Evolutionary conservation across 2,797 vertebrate genomes (phyloP), one percentile per base, ranked within the genome.

Genomic region (Enteromius paludinosus): DNA sequence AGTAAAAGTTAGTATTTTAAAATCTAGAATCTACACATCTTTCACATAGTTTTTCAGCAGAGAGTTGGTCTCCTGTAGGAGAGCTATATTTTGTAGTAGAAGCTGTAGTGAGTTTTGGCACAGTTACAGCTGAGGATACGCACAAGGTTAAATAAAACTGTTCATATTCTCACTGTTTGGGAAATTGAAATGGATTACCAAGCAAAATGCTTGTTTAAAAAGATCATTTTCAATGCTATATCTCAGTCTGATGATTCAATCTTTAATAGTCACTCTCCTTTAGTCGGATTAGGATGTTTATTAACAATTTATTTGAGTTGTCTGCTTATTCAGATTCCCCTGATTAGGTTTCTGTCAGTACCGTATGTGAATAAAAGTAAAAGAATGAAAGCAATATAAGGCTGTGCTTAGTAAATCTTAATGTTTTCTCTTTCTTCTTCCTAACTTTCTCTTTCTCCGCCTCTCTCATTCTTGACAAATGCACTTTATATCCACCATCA

Each of bases 311-410:
- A 78, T 78, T 78, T 78, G 47, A 52, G 47, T 78, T 84, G 93
- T 94, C 92, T 94, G 90, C 92, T 92, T 93, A 91, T 92, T 91
- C 88, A 25, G 79, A 93, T 92, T 90, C 88, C 90, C 90, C 79
- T 88, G 92, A 93, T 92, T 90, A 89, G 84, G 82, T 90, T 89
- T 84, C 86, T 62, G 73, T 85, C 87, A 91, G 88, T 91, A 38
- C 35, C 8, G 35, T 38, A 89, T 14, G 54, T 47, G 41, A 61
- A 90, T 92, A 87, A 82, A 81, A 82, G 72, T 86, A 78, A 83
- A 84, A 85, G 65, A 83, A 88, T 87, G 87, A 89, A 88, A 87
- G 88, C 84, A 89, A 88, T 87, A 89, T 86, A 62, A 76, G 75
- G 76, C 85, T 79, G 76, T 25, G 76, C 65, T 82, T 80, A 88